Evolutionary conservation across 2,888 invertebrate species (phyloP), one percentile per base, ranked within the genome.

Genomic region (Arge pagana): DNA sequence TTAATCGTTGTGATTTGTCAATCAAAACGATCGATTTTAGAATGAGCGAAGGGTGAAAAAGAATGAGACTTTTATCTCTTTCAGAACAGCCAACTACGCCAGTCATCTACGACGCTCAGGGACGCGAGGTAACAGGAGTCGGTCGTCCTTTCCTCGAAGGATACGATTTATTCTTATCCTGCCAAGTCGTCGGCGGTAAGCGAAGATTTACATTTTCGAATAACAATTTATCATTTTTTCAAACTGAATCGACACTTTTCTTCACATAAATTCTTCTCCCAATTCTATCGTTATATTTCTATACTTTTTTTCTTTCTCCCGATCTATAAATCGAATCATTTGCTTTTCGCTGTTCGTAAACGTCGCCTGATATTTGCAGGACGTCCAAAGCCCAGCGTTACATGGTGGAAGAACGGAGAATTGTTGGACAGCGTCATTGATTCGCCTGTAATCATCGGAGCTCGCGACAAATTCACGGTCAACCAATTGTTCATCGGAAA

Each of bases 61-160:
- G 37, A 30, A 41, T 18, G 19, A 18, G 16, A 23, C 13, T 28
- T 40, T 30, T 40, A 30, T 59, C 48, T 66, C 57, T 80, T 78
- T 52, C 81, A 93, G 93, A 89, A 67, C 88, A 89, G 59, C 91
- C 93, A 55, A 86, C 87, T 66, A 82, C 83, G 56, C 91, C 91
- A 50, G 83, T 87, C 68, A 89, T 93, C 78, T 90, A 90, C 74
- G 90, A 92, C 77, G 87, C 87, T 50, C 87, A 89, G 74, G 92
- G 92, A 50, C 83, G 85, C 62, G 90, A 91, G 78, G 87, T 93
- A 64, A 82, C 85, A 53, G 85, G 86, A 48, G 80, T 84, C 51
- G 90, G 90, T 19, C 93, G 93, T 48, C 93, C 93, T 10, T 93
- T 92, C 74, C 82, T 90, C 64, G 93, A 94, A 78, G 93, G 91